Base-by-base conservation (phyloP, 2,888 invertebrate species). In the Diabrotica balteata region DNA sequence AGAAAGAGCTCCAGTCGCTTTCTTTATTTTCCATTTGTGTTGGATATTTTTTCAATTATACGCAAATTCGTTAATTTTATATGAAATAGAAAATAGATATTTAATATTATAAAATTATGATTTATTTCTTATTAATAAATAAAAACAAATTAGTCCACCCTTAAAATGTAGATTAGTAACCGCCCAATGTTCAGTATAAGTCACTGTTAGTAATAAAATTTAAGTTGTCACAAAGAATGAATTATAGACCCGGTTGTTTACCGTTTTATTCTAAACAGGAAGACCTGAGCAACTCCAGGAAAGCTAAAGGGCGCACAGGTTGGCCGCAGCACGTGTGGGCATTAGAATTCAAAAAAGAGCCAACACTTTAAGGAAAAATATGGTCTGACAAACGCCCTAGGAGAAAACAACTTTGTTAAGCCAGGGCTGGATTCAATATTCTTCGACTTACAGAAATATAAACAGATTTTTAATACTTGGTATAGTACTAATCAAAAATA, bases 261-360 rank as follows among this genome's bases (percentile, higher is more conserved):
- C 71, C 50, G 73, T 70, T 72, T 70, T 76, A 69, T 75, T 80
- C 75, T 80, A 80, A 81, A 81, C 82, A 83, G 81, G 83, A 84
- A 80, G 82, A 81, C 72, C 74, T 79, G 73, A 77, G 74, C 73
- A 81, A 78, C 72, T 75, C 80, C 52, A 79, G 80, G 69, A 87
- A 90, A 75, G 85, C 89, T 67, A 95, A 95, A 83, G 96, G 96
- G 0, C 89, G 97, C 67, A 97, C 97, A 0, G 97, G 97, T 10
- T 97, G 97, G 97, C 97, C 97, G 0, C 96, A 97, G 80, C 95
- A 96, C 84, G 97, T 97, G 72, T 97, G 97, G 97, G 97, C 96
- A 0, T 86, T 95, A 51, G 93, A 94, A 80, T 84, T 94, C 74
- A 90, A 93, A 83, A 90, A 89, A 78, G 91, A 93, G 84, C 89